Evolutionary conservation across 2,888 invertebrate species (phyloP), one percentile per base, ranked within the genome.

Genomic region (Mesopsocus fuscifrons): DNA sequence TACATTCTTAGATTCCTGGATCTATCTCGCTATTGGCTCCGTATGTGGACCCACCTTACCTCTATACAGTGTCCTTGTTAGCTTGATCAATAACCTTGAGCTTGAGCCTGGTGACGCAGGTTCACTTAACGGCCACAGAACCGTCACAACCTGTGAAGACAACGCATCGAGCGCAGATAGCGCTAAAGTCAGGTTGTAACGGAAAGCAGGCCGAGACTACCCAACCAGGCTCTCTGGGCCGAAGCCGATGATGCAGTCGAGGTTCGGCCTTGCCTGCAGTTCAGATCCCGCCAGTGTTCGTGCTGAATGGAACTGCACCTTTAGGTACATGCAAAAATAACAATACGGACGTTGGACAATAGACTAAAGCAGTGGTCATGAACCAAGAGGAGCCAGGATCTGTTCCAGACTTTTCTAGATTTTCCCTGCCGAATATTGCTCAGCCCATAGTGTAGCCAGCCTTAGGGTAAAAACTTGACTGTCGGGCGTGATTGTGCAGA

Each of bases 61-160:
- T 82, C 80, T 49, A 45, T 34, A 78, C 67, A 15, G 89, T 85
- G 30, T 81, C 87, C 57, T 72, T 74, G 58, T 94, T 94, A 55
- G 87, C 87, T 3, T 76, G 65, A 59, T 92, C 88, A 51, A 94
- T 82, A 55, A 84, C 79, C 49, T 71, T 74, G 59, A 26, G 26
- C 8, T 26, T 11, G 6, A 11, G 42, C 72, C 71, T 57, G 76
- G 68, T 18, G 74, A 68, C 20, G 68, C 69, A 0, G 87, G 80
- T 56, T 88, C 89, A 52, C 85, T 78, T 41, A 88, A 60, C 51
- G 82, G 78, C 92, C 92, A 94, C 2, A 94, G 61, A 2, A 91
- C 76, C 50, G 72, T 72, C 0, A 81, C 75, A 43, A 75, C 75
- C 47, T 67, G 68, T 34, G 68, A 66, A 1, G 71, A 68, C 43